Conservation (phyloP, 2,888 invertebrate genomes). For the Chydorus sphaericus region DNA sequence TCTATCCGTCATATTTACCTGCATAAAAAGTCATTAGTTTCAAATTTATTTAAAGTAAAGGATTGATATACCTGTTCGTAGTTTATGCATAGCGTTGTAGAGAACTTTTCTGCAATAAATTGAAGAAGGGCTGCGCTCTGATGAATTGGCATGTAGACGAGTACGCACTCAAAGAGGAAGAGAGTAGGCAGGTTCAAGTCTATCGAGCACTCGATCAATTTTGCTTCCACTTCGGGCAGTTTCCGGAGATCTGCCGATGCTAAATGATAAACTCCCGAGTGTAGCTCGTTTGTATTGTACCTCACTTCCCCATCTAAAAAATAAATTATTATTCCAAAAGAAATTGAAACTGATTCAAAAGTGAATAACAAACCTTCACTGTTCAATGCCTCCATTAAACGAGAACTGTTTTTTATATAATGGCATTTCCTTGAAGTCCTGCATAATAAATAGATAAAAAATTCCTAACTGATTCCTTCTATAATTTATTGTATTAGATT, state of each 20-base stretch:
- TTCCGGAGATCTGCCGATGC: conserved; percentile 79
- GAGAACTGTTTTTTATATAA: background rate
- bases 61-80: conserved; percentile 92
- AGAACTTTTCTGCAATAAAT: conserved; percentile 64
- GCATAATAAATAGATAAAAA: too few relatives aligned
- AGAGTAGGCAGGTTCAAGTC: conserved; percentile 65
- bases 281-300: conserved; percentile 72
- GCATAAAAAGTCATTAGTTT: conserved; percentile 16
- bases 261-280: conserved; percentile 82
- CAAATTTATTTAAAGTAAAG: background rate
- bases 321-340: background rate
- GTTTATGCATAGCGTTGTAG: conserved; percentile 67
- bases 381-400: background rate
- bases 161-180: conserved; percentile 90
- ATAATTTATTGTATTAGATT: too few relatives aligned
- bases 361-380: too few relatives aligned
- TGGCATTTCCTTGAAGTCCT: background rate
- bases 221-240: conserved; percentile 56
- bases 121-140: conserved; percentile 55
- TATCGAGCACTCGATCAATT: conserved; percentile 60
- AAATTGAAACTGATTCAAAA: too few relatives aligned
- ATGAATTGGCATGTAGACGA: conserved; percentile 76
- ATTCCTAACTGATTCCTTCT: too few relatives aligned
- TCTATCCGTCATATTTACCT: conserved; percentile 85
- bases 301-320: conserved; percentile 67